A percentile compares a stretch with the other conserved stretches of the same genome.
phyloP scores from a whole-genome alignment of 1,140 invertebrate species.

The Bactericera cockerelli region DNA sequence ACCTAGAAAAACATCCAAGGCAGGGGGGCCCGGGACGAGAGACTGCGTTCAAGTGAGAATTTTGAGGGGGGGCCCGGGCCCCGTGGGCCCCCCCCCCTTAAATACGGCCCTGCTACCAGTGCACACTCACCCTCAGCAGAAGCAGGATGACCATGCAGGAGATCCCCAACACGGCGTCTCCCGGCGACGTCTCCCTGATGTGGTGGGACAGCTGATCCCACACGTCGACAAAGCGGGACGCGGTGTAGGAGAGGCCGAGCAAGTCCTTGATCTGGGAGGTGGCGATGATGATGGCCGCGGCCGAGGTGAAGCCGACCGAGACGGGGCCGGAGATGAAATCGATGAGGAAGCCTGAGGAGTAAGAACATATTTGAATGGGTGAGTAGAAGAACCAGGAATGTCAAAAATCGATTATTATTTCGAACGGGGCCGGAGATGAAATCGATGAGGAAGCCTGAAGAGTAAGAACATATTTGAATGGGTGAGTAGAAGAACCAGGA shows the following conservation, averaged over 20 bases:
- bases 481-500: no score
- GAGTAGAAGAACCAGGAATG: no score
- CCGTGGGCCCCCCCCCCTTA: no score
- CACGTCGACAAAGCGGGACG: slow-evolving; percentile 46
- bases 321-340: slow-evolving; percentile 87
- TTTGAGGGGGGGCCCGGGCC: no score
- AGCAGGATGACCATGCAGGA: slow-evolving; percentile 48
- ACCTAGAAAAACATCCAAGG: no score
- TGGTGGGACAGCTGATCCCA: slow-evolving; percentile 45
- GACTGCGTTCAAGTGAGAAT: no score
- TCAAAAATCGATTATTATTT: no score
- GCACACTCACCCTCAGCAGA: slow-evolving; percentile 48
- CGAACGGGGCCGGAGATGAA: no score
- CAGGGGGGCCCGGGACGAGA: no score
- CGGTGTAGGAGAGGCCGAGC: slow-evolving; percentile 47
- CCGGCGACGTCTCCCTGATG: slow-evolving; percentile 44
- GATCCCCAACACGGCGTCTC: slow-evolving; percentile 48
- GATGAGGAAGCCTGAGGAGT: slow-evolving; percentile 60
- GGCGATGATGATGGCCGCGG: slow-evolving; percentile 75
- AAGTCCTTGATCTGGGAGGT: slow-evolving; percentile 71
- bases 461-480: no score
- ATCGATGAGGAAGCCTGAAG: no score
- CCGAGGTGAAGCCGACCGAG: slow-evolving; percentile 76
- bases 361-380: background rate
- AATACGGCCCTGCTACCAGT: no score